Base-by-base conservation (phyloP, 2,888 invertebrate genomes). In the Cephonodes hylas region DNA sequence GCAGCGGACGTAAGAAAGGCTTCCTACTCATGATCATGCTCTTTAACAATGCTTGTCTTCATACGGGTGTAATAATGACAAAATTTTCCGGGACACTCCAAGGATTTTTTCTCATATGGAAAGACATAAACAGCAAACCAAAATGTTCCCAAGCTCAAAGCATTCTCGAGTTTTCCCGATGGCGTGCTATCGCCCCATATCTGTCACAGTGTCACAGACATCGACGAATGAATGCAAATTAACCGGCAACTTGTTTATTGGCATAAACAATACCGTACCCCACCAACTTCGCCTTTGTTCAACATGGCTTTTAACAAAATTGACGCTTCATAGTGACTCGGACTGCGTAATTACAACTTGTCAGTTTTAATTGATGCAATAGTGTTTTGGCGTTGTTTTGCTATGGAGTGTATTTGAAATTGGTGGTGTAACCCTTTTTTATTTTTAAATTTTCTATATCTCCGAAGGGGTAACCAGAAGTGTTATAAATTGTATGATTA, bases 181-280 rank as follows among this genome's bases (percentile, higher is more conserved):
- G 64, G 86, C 88, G 88, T 88, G 89, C 73, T 71, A 77, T 64
- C 59, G 63, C 66, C 76, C 86, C 83, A 89, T 89, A 88, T 84
- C 84, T 83, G 83, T 79, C 80, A 68, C 66, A 62, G 63, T 77
- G 81, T 83, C 83, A 77, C 81, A 68, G 70, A 64, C 69, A 66
- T 71, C 75, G 75, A 74, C 75, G 76, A 72, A 73, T 68, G 67
- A 73, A 77, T 76, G 75, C 76, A 77, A 81, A 77, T 79, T 53
- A 53, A 53, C 53, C 27, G 31, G 18, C 53, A 53, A 53, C 53
- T 31, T 53, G 53, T 53, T 46, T 53, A 53, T 53, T 53, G 53
- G 18, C 53, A 31, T 27, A 53, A 53, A 53, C 53, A 53, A 53
- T 31, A 18, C 25, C 18, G 15, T 38, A n/a, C 38, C n/a, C 3